Percentiles rank a stretch among this genome's conserved stretches.
These are phyloP conservation scores for Ochotona princeps DNA, from an alignment of 2,113 vertebrate genomes.

Conservation along the genomic window DNA sequence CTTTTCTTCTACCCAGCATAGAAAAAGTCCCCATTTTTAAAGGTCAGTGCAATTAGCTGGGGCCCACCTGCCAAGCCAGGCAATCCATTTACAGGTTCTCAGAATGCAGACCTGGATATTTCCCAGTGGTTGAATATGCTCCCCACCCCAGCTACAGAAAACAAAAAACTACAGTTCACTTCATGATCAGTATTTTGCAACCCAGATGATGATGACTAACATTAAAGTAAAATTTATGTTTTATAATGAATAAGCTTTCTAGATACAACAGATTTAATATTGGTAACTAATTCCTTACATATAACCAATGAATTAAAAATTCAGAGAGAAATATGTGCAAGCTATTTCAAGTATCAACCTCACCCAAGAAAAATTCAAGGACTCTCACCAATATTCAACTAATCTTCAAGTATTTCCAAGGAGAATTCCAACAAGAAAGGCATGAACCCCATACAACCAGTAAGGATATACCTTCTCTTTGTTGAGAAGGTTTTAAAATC, in stretches of 20 bases:
- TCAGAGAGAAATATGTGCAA: background rate
- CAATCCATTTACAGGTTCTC: background rate
- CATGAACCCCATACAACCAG: background rate
- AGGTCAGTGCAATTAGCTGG: background rate
- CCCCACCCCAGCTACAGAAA: background rate
- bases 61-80: background rate
- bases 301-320: conserved; percentile 44
- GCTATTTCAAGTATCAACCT: background rate
- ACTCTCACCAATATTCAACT: background rate
- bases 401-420: background rate
- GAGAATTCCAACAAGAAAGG: background rate
- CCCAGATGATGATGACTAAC: background rate
- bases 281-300: background rate
- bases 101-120: background rate
- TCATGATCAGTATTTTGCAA: background rate
- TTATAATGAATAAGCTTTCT: background rate
- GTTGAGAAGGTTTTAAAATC: background rate
- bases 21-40: background rate
- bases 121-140: background rate
- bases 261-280: background rate
- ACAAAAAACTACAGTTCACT: background rate
- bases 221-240: conserved; percentile 38
- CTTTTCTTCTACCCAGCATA: background rate
- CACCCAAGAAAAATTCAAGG: background rate
- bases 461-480: background rate